Evolutionary conservation across 2,888 invertebrate genomes (phyloP), one percentile per base, ranked within the genome.

Genomic region (Andrena dorsata): DNA sequence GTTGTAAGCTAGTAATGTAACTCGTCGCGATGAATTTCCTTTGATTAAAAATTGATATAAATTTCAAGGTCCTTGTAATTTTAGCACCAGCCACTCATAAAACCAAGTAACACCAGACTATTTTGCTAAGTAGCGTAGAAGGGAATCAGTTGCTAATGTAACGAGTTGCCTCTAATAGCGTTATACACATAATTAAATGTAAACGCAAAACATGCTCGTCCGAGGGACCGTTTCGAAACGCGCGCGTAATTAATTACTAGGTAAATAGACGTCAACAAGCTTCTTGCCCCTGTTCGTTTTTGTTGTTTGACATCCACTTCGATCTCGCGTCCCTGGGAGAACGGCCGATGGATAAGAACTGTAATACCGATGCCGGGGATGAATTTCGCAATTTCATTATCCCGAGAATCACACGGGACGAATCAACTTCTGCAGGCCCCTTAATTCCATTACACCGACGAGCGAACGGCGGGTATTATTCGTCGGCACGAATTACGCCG

Each of bases 401-500:
- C 23, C 1, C 3, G 28, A 61, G 23, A 49, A 13, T 56, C 56
- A 56, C 23, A 28, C 58, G 47, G 13, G 16, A 16, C 10, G 8
- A 13, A 72, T 6, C n/a, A 51, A 47, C n/a, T 23, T 35, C 35
- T 35, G 6, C 8, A 30, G 35, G 2, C 51, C 26, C n/a, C 35
- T 13, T 51, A 35, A 35, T 32, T 61, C 61, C 30, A 51, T 63
- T 61, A 32, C 23, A 53, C 13, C 49, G 47, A 10, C 7, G 51
- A 23, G 53, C 16, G 7, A 51, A 70, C 49, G n/a, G 10, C 23
- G 20, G 7, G n/a, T n/a, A 53, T 63, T 72, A 53, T 35, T 53
- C n/a, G 63, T 63, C 53, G 51, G 51, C 53, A 71, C 23, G 49
- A 72, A 53, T 63, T 63, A 26, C 51, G 51, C 13, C 30, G 23